Percentiles rank a stretch among this genome's conserved stretches.
These are phyloP conservation scores for Hermodice carunculata DNA, from an alignment of 2,888 invertebrate genomes.

Conservation along the genomic window DNA sequence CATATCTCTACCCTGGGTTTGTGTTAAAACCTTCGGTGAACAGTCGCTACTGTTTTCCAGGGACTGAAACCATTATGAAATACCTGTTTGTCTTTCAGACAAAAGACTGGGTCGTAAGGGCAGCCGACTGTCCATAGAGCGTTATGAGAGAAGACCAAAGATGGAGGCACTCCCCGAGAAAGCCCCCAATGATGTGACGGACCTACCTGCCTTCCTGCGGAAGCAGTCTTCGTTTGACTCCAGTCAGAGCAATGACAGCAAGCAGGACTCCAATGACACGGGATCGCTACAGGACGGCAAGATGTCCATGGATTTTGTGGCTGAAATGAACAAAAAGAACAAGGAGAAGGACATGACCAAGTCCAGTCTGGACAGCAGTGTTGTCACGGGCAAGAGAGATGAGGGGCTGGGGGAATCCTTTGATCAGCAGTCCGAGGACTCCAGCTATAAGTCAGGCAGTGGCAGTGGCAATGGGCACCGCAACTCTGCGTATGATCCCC, in stretches of 20 bases:
- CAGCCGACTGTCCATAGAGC: conserved; percentile 53
- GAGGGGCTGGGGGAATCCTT: conserved; percentile 49
- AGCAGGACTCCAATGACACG: conserved; percentile 1
- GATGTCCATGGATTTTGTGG: too few species aligned
- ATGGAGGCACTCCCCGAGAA: background rate
- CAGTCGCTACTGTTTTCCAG: too few species aligned
- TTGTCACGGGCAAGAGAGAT: conserved; percentile 21
- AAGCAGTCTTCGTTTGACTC: conserved; percentile 14
- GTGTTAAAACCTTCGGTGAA: too few species aligned
- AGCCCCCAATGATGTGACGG: too few species aligned
- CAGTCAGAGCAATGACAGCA: background rate
- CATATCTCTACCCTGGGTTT: too few species aligned
- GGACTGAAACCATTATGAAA: too few species aligned
- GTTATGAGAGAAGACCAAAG: background rate
- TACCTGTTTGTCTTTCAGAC: conserved; percentile 10
- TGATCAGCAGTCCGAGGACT: conserved; percentile 44
- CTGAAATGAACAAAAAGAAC: too few species aligned
- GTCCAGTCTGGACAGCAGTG: background rate
- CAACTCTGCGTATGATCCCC: background rate
- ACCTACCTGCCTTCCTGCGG: background rate
- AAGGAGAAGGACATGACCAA: too few species aligned
- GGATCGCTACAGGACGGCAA: too few species aligned
- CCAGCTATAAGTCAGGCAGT: conserved; percentile 1
- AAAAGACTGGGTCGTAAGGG: conserved; percentile 26
- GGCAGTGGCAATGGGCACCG: background rate